phyloP scores from a whole-genome alignment of 2,888 invertebrate species.

The Sarcophaga carnaria region DNA sequence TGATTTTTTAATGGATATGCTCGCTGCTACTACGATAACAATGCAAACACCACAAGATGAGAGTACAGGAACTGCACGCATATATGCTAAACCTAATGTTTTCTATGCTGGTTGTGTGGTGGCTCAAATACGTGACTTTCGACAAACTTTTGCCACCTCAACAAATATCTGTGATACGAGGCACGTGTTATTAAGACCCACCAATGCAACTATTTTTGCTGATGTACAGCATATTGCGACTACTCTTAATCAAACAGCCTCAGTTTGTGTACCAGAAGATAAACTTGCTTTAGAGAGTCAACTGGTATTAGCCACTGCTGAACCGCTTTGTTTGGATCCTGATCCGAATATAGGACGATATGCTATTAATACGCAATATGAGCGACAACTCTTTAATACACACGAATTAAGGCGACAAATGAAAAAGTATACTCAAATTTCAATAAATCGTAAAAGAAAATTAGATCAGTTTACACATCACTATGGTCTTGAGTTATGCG shows the following conservation, averaged over 20 bases:
- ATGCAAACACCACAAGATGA: constrained; percentile 75
- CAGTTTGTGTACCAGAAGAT: constrained; percentile 76
- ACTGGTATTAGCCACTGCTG: constrained; percentile 91
- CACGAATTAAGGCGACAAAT: constrained; percentile 89
- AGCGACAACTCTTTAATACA: constrained; percentile 88
- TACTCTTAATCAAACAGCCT: constrained; percentile 67
- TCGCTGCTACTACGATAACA: constrained; percentile 88
- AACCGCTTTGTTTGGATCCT: constrained; percentile 94
- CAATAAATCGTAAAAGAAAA: constrained; percentile 94
- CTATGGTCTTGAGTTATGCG: constrained; percentile 88
- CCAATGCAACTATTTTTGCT: constrained; percentile 88
- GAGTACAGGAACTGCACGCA: constrained; percentile 75
- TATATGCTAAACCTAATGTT: constrained; percentile 85
- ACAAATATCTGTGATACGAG: constrained; percentile 90
- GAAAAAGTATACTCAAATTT: constrained; percentile 89
- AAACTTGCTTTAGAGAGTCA: constrained; percentile 87
- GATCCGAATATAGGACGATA: constrained; percentile 90
- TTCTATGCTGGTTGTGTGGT: constrained; percentile 96
- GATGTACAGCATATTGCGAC: constrained; percentile 82
- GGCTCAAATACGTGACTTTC: constrained; percentile 94
- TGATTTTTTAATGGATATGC: constrained; percentile 90
- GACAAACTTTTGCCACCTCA: constrained; percentile 89
- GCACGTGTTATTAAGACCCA: constrained; percentile 93
- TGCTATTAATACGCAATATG: constrained; percentile 89
- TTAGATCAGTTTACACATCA: constrained; percentile 91